A percentile compares a stretch with the other conserved stretches of the same genome.
Conservation (phyloP, 30 jellyfish, hydroid and myxozoan species). For the Chrysaora quinquecirrha region DNA sequence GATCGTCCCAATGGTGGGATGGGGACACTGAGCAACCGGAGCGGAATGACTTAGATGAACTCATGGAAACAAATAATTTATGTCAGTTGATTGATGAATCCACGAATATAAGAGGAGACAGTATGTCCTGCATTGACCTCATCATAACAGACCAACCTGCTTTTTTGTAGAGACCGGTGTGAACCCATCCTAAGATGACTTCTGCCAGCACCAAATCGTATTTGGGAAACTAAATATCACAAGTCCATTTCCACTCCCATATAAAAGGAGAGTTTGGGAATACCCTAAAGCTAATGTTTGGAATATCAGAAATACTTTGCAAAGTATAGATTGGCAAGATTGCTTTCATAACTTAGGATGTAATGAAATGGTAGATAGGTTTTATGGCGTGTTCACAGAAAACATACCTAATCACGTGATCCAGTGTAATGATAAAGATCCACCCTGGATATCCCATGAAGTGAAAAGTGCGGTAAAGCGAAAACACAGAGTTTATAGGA, state of each 20-base stretch:
- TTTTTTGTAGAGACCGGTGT: constrained; percentile 10
- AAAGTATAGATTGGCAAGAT: not conserved
- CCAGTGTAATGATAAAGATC: constrained; percentile 40
- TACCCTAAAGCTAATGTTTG: too few species aligned
- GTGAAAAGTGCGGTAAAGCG: constrained; percentile 45
- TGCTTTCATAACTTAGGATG: not conserved
- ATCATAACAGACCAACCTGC: constrained; percentile 15
- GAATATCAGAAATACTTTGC: not conserved
- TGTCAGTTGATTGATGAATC: too few species aligned
- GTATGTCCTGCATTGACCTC: too few species aligned
- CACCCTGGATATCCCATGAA: constrained; percentile 58
- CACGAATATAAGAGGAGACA: too few species aligned
- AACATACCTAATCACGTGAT: constrained; percentile 35
- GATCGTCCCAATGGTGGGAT: too few species aligned
- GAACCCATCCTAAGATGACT: constrained; percentile 13
- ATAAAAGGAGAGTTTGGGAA: constrained; percentile 1
- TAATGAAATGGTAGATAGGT: constrained; percentile 14
- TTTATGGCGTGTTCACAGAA: not conserved
- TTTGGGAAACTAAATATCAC: constrained; percentile 1
- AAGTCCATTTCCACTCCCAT: constrained; percentile 6
- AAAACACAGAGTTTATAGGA: constrained; percentile 38
- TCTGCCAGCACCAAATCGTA: constrained; percentile 19
- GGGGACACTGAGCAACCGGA: too few species aligned
- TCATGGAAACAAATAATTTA: too few species aligned
- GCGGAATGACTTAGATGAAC: too few species aligned